A percentile compares a stretch with the other conserved stretches of the same genome.
Evolutionary conservation across 2,888 invertebrate species (phyloP).

Genomic region (Papilio protenor): DNA sequence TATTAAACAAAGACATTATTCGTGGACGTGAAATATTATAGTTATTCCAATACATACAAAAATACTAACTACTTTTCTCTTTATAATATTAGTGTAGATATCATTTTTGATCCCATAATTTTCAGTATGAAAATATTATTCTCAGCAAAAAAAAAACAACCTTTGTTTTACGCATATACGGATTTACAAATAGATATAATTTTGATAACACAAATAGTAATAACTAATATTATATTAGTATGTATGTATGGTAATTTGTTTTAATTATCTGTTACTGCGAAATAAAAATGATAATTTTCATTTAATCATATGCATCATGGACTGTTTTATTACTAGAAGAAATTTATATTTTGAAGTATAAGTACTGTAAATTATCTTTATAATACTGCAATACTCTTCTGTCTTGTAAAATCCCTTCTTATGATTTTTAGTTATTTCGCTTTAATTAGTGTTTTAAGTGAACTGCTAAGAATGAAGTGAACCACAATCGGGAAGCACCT

Average conservation of each 20-base stretch:
- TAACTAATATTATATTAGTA: too few relatives aligned
- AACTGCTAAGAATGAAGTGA: background rate
- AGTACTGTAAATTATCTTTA: background rate
- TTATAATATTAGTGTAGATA: too few relatives aligned
- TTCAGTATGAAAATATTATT: background rate
- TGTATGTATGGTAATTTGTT: background rate
- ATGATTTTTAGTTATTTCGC: background rate
- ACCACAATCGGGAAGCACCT: conserved; percentile 14
- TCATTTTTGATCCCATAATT: too few relatives aligned
- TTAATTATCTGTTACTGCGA: too few relatives aligned
- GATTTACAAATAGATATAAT: too few relatives aligned
- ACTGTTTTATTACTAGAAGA: too few relatives aligned
- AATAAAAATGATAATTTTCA: too few relatives aligned
- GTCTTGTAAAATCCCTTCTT: too few relatives aligned
- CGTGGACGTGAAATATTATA: background rate
- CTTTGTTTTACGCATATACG: background rate
- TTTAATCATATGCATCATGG: too few relatives aligned
- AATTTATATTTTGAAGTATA: too few relatives aligned
- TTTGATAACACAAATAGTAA: too few relatives aligned
- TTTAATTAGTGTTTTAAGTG: background rate
- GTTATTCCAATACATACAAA: background rate
- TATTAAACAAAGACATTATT: background rate
- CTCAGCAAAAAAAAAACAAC: background rate
- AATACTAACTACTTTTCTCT: too few relatives aligned
- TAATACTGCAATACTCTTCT: background rate